Evolutionary conservation across 2,113 vertebrate species (phyloP), one percentile per base, ranked within the genome.

Genomic region (Bombycilla garrulus): DNA sequence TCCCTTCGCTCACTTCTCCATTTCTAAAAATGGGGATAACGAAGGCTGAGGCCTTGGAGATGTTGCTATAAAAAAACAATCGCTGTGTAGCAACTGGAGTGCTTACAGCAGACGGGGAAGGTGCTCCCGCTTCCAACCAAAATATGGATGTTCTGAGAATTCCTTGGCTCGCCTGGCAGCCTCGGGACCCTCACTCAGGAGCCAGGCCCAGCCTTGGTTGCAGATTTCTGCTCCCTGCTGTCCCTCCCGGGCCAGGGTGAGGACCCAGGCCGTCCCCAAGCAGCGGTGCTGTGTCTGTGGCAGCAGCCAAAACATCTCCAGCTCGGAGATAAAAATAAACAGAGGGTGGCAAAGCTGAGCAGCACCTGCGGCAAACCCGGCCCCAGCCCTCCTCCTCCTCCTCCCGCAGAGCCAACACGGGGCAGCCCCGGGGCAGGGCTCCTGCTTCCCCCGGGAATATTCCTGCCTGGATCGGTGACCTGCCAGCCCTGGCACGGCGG

Each of bases 41-140:
- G 80, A 38, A 88, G 86, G 83, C 93, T 57, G 94, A 83, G 88
- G 73, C 83, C 88, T 82, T n/a, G 94, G 96, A 92, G 93, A 76
- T 65, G 88, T 74, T 83, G 24, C 93, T 88, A 83, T 90, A 94
- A 93, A 95, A 95, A 91, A 93, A 44, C 62, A 38, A 72, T 23
- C 31, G 3, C 66, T 5, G 82, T 62, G 81, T 15, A 76, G 91
- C 74, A 82, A 13, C 74, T 35, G 81, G 62, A 36, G 91, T 1
- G 45, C 36, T 81, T 14, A 1, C 51, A 56, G 88, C 88, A 38
- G 40, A 1, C 47, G 19, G 80, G 65, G 86, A 77, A 83, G 86
- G 24, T 69, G 91, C 71, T 88, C 18, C 19, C 9, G 81, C 48
- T 85, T 94, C 90, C 88, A 82, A 80, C 6, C 62, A 66, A 82